These are phyloP conservation scores for Calliopum simillimum DNA, from an alignment of 2,888 invertebrate species.

Conservation along the genomic window DNA sequence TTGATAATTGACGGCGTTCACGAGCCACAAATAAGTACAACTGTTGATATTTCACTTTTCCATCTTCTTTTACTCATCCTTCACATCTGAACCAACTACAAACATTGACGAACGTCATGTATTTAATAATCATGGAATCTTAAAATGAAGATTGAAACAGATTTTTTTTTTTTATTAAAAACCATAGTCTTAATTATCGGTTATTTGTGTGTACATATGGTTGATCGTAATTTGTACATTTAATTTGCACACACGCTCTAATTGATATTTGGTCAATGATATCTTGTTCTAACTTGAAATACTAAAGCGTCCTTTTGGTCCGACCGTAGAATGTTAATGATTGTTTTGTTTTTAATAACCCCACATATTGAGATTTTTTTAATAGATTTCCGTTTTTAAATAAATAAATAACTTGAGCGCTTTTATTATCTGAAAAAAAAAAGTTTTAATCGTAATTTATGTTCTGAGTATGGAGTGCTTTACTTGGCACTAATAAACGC, in stretches of 20 bases:
- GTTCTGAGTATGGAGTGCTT: slow-evolving; percentile 1
- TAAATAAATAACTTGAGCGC: not conserved
- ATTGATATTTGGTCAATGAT: slow-evolving; percentile 48
- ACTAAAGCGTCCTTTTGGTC: not conserved
- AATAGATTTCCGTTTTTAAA: not conserved
- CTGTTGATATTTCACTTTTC: not conserved
- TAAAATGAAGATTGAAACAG: not conserved
- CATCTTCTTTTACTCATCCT: not conserved
- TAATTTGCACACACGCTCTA: slow-evolving; percentile 55
- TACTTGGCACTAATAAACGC: not conserved
- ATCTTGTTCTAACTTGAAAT: slow-evolving; percentile 3
- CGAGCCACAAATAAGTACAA: not conserved
- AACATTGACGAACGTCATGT: not conserved
- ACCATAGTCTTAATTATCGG: not conserved
- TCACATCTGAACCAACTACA: no score
- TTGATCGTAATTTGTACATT: slow-evolving; percentile 24
- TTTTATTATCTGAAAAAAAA: not conserved
- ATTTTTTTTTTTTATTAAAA: not conserved
- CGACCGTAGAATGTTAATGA: not conserved
- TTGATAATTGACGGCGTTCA: no score
- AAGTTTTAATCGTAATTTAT: slow-evolving; percentile 15
- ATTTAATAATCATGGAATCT: not conserved
- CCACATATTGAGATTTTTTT: not conserved
- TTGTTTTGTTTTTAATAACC: not conserved
- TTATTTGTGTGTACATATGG: slow-evolving; percentile 20